Conservation (phyloP, 2,113 vertebrate species). For the Callithrix jacchus region DNA sequence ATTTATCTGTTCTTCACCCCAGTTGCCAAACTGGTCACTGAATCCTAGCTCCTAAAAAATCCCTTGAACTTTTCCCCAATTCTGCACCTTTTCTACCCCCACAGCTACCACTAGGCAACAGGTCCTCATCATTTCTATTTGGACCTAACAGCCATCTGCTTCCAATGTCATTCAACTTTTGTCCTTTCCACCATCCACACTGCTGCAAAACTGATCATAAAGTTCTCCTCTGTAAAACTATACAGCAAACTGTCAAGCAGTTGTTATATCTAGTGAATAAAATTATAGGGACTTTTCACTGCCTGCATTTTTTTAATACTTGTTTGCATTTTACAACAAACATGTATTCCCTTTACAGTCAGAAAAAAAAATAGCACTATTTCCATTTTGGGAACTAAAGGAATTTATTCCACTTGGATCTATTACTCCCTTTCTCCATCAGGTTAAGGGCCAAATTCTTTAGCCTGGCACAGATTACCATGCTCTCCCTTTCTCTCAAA, state of each 20-base stretch:
- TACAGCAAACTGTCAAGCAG: background rate
- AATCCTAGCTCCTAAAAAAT: background rate
- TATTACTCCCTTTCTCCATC: background rate
- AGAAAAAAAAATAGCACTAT: background rate
- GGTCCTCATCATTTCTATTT: background rate
- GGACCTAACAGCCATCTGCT: background rate
- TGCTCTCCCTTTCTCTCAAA: background rate
- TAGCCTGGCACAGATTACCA: background rate
- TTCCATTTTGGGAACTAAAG: background rate
- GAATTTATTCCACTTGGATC: background rate
- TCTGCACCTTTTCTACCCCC: background rate
- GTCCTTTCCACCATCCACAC: background rate
- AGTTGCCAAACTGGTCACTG: background rate
- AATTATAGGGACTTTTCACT: background rate
- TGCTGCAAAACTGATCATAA: background rate
- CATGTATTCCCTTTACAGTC: background rate
- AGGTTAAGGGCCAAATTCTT: constrained; percentile 42
- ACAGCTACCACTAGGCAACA: background rate
- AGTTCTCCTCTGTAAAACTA: background rate
- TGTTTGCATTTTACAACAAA: background rate
- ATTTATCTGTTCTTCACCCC: background rate
- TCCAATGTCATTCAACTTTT: background rate
- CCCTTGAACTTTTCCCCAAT: background rate
- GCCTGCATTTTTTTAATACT: background rate
- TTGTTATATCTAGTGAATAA: background rate